phyloP scores from a whole-genome alignment of 2,797 vertebrate genomes.

The Eulemur albifrons region DNA sequence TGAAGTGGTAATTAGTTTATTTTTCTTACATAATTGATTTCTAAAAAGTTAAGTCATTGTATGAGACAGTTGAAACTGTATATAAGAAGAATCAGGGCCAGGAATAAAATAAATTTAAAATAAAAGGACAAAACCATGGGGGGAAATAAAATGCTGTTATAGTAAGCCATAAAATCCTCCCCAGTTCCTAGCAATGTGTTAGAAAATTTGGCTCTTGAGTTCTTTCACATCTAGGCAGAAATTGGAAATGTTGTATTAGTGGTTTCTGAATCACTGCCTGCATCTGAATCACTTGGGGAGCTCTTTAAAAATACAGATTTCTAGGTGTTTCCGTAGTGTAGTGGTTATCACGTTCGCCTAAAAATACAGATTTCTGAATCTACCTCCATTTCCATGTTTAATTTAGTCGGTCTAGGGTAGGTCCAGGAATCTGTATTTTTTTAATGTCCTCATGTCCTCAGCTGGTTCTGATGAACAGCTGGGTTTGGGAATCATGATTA shows the following conservation, averaged over 20 bases:
- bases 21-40: constrained; percentile 1
- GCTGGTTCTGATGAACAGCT: not conserved
- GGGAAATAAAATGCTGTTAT: not conserved
- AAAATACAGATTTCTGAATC: not conserved
- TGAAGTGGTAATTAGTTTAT: constrained; percentile 86
- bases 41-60: not conserved
- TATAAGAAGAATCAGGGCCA: not conserved
- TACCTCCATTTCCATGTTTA: not conserved
- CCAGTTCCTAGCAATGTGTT: not conserved
- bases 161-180: not conserved
- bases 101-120: not conserved
- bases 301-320: not conserved
- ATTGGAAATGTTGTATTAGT: not conserved
- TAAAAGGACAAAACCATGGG: not conserved
- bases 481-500: not conserved
- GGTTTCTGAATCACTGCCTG: not conserved
- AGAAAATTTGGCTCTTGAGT: not conserved
- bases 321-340: too few relatives aligned
- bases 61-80: not conserved
- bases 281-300: not conserved
- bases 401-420: not conserved
- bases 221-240: not conserved
- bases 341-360: too few relatives aligned
- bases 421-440: not conserved
- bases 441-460: not conserved